These are phyloP conservation scores for Ormyrus labotus DNA, from an alignment of 2,888 invertebrate genomes.

Conservation along the genomic window DNA sequence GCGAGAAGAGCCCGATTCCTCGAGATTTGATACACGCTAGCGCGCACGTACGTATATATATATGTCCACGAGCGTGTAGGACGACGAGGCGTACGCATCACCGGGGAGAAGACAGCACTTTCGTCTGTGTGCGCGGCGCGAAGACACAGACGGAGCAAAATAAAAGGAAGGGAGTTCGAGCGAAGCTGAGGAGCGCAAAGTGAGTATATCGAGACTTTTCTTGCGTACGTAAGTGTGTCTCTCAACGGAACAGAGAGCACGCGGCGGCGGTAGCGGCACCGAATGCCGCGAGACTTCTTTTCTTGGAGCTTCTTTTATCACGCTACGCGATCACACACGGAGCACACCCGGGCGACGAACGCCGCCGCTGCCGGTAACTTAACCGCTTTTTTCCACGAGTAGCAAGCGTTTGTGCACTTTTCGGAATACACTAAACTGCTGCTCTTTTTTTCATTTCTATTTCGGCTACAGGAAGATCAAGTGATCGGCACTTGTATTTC, in stretches of 20 bases:
- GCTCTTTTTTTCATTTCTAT: background rate
- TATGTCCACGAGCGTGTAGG: background rate
- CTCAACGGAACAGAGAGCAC: background rate
- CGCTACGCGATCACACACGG: background rate
- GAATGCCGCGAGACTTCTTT: background rate
- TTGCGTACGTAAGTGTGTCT: background rate
- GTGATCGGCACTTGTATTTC: too few relatives aligned
- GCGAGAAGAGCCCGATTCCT: constrained; percentile 12
- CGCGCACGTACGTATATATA: background rate
- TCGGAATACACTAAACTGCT: background rate
- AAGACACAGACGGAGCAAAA: background rate
- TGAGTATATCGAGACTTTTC: constrained; percentile 20
- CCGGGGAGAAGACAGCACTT: background rate
- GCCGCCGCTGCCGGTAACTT: background rate
- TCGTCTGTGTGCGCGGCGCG: background rate
- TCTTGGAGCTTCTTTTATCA: background rate
- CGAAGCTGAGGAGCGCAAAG: constrained; percentile 22
- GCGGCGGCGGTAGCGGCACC: constrained; percentile 4
- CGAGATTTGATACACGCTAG: constrained; percentile 22
- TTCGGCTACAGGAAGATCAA: too few relatives aligned
- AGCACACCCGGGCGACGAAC: background rate
- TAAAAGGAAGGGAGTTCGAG: constrained; percentile 9
- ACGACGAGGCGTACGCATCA: background rate
- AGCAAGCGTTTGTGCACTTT: too few relatives aligned
- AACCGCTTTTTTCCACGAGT: background rate